Evolutionary conservation across 2,888 invertebrate genomes (phyloP), one percentile per base, ranked within the genome.

Genomic region (Orthonevra nobilis): DNA sequence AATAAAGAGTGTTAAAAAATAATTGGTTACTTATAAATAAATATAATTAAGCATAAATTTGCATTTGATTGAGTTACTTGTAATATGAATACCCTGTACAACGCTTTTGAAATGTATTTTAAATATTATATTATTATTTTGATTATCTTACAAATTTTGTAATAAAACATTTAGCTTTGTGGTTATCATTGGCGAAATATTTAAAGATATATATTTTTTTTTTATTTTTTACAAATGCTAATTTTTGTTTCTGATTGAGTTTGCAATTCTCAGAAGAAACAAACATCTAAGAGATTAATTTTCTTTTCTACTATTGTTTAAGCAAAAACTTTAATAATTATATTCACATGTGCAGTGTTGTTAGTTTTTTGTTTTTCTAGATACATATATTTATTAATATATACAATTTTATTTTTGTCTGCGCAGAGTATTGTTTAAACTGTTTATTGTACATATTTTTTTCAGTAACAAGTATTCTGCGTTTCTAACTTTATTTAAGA

Each of bases 221-320:
- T 7, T 7, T 9, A 9, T 32, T 23, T 17, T 20, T 28, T 20
- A n/a, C n/a, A 12, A 40, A 40, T 38, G 56, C 26, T 32, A 6
- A 26, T 20, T 56, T 52, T 12, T 17, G 58, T 72, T 77, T 79
- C 66, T 79, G 77, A 79, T 79, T 81, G 77, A 34, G 79, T 73
- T 81, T 81, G 79, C 79, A 81, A 81, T 81, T 81, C 79, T 63
- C 79, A 30, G 44, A 73, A 68, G 79, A 77, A 77, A 72, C 77
- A 66, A 72, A 54, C 58, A 60, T 72, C 64, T 72, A 72, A 70
- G 75, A 58, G 50, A 64, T 52, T 46, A 54, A 28, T 34, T 52
- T 58, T 54, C 28, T 40, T 54, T 48, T 56, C 70, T 56, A 75
- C 56, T 63, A 23, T 63, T 75, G 69, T 61, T 75, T 75, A 75